Evolutionary conservation across 2,797 vertebrate species (phyloP), one percentile per base, ranked within the genome.

Genomic region (Manis crassicaudata): DNA sequence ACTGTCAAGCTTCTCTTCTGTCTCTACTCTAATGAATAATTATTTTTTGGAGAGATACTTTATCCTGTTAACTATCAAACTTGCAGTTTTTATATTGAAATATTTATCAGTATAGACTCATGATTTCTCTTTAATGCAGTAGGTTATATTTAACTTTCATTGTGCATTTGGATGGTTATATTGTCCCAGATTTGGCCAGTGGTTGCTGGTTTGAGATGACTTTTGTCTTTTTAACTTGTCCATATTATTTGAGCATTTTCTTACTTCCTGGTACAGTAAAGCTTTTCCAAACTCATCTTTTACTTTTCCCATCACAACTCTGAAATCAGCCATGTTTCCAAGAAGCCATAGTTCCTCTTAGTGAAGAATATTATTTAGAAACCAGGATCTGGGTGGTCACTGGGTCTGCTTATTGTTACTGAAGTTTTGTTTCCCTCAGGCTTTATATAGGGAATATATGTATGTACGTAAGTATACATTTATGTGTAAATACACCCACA

Each of bases 31-130:
- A 60, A 88, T 35, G 81, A 76, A 63, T 86, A 70, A 23, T 50
- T 87, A 68, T 70, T 87, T 96, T 93, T 23, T 90, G 72, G 11
- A 9, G 18, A 75, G 35, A 32, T 85, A 54, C 35, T 90, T 90
- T 87, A 27, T 63, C 32, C 21, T 81, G 3, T 86, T 95, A 85
- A 43, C 65, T n/a, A 72, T 84, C 54, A 88, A 35, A 50, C 16
- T 73, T 90, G 67, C 4, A 65, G 0, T 92, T 62, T 81, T 56
- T 87, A 50, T 73, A 29, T 9, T 40, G 63, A 82, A 43, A 9
- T 17, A 23, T 58, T 86, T 70, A n/a, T 75, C 70, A 85, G 2
- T 88, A 21, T 85, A 29, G 46, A 75, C 77, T 96, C 14, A n/a
- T 17, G 67, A 46, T 90, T 91, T 90, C 35, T 86, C 2, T 75